phyloP scores from a whole-genome alignment of 2,113 vertebrate species.

The Smithornis capensis region DNA sequence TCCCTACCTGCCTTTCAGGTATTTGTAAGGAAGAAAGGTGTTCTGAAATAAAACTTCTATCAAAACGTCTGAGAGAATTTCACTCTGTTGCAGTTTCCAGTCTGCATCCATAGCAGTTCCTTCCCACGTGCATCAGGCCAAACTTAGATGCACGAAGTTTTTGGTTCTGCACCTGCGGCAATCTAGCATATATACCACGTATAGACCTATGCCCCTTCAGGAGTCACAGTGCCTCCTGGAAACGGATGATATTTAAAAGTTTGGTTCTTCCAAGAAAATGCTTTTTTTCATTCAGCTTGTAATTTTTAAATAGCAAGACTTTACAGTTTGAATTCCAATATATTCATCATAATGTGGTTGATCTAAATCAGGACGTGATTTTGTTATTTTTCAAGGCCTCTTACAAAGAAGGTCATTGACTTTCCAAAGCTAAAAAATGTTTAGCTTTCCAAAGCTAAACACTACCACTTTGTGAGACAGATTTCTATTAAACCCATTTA shows the following conservation, averaged over 20 bases:
- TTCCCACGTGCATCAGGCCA: not conserved
- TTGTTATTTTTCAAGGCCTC: not conserved
- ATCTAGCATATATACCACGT: not conserved
- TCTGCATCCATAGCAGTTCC: not conserved
- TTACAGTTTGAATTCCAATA: not conserved
- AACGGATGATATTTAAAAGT: not conserved
- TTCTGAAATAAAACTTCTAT: not conserved
- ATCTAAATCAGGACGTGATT: not conserved
- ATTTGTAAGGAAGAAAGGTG: not conserved
- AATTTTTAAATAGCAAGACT: not conserved
- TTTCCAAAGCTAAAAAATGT: not conserved
- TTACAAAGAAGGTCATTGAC: not conserved
- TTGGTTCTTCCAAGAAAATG: not conserved
- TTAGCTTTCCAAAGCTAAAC: not conserved
- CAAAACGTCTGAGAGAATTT: not conserved
- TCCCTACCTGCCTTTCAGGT: not conserved
- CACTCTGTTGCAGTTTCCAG: not conserved
- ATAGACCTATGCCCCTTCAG: not conserved
- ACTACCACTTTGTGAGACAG: not conserved
- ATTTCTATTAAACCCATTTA: not conserved
- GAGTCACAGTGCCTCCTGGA: not conserved
- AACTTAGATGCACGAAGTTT: not conserved
- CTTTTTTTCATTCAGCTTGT: not conserved
- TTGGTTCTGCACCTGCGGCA: not conserved
- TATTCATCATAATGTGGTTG: not conserved